A percentile compares a stretch with the other conserved stretches of the same genome.
Conservation (phyloP, 1,140 invertebrate species). For the Ceratosolen fusciceps region DNA sequence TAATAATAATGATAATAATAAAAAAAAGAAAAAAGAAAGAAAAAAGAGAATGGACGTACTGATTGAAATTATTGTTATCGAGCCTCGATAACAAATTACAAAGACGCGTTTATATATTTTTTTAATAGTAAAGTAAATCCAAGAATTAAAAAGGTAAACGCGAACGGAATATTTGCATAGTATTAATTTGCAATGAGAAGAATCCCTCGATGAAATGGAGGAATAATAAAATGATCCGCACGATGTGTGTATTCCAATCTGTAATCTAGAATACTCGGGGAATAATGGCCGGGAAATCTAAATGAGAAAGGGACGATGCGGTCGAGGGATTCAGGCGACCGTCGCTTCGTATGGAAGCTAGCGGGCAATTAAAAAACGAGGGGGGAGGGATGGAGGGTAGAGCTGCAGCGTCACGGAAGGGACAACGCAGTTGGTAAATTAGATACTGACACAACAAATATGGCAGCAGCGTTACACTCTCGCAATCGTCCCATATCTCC, state of each 20-base stretch:
- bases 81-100: no score
- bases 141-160: no score
- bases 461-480: no score
- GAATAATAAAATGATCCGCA: not conserved
- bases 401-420: slow-evolving; percentile 56
- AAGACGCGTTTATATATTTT: no score
- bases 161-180: no score
- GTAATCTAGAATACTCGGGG: not conserved
- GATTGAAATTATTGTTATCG: no score
- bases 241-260: not conserved
- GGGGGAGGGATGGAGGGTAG: slow-evolving; percentile 11
- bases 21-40: no score
- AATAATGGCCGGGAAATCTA: not conserved
- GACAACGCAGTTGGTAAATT: slow-evolving; percentile 63
- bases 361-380: slow-evolving; percentile 7
- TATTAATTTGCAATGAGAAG: no score
- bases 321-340: not conserved
- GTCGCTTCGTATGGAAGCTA: not conserved
- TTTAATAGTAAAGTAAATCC: no score
- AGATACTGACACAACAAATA: slow-evolving; percentile 57
- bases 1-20: no score
- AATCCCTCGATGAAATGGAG: not conserved
- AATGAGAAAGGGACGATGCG: not conserved
- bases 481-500: no score
- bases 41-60: no score